These are phyloP conservation scores for Uloborus diversus DNA, from an alignment of 1,140 invertebrate genomes.

Conservation along the genomic window DNA sequence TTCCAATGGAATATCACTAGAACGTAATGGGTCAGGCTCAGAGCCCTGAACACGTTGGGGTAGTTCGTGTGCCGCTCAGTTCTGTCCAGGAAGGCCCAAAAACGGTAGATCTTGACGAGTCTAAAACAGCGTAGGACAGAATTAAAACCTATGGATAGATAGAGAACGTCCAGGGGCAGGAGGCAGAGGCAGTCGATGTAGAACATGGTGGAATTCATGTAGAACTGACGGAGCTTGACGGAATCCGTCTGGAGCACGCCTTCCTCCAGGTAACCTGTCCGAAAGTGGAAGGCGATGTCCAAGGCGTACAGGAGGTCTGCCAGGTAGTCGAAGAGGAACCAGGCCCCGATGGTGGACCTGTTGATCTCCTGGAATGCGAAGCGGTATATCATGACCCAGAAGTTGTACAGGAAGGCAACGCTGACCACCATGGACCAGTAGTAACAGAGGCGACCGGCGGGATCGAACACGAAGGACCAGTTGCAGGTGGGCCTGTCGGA, in stretches of 20 bases:
- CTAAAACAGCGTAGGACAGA: slow-evolving; percentile 96
- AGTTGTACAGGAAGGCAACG: slow-evolving; percentile 97
- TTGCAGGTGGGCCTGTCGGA: slow-evolving; percentile 69
- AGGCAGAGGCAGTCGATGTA: slow-evolving; percentile 99
- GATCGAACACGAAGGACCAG: slow-evolving; percentile 79
- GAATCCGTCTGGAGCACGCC: slow-evolving; percentile 96
- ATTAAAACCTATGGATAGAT: slow-evolving; percentile 97
- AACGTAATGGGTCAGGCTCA: slow-evolving; percentile 91
- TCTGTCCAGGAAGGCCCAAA: slow-evolving; percentile 98
- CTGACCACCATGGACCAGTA: slow-evolving; percentile 98
- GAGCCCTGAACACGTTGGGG: slow-evolving; percentile 94
- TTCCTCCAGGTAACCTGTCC: slow-evolving; percentile 95
- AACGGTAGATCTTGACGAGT: slow-evolving; percentile 96
- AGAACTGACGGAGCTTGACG: slow-evolving; percentile 91
- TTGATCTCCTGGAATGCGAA: slow-evolving; percentile 92
- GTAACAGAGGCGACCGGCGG: slow-evolving; percentile 87
- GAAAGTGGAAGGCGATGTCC: slow-evolving; percentile 97
- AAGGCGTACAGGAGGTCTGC: slow-evolving; percentile 95
- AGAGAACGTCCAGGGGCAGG: slow-evolving; percentile 96
- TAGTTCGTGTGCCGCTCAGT: slow-evolving; percentile 98
- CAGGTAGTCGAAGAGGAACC: slow-evolving; percentile 97
- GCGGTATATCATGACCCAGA: slow-evolving; percentile 98
- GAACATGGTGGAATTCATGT: slow-evolving; percentile 99
- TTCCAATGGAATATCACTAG: slow-evolving; percentile 99
- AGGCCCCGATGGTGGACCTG: slow-evolving; percentile 82